phyloP scores from a whole-genome alignment of 2,797 vertebrate species.

The Poeciliopsis infans region DNA sequence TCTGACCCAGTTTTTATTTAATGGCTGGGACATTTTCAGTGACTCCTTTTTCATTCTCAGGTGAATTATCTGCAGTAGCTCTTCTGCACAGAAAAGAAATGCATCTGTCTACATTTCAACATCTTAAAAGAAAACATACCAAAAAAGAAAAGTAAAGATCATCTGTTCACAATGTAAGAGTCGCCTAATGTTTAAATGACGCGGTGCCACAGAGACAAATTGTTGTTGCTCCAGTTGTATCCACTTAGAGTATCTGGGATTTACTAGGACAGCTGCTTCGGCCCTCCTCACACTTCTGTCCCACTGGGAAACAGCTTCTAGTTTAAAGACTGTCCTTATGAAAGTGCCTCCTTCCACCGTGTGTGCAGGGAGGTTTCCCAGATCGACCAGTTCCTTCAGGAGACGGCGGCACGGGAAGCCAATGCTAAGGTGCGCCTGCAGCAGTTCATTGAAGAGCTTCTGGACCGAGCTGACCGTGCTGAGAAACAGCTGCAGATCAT shows the following conservation, averaged over 20 bases:
- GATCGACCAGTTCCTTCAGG: slow-evolving; percentile 98
- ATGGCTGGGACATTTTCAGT: slow-evolving; percentile 24
- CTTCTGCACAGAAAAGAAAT: slow-evolving; percentile 31
- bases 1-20: slow-evolving; percentile 13
- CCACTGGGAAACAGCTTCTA: not conserved
- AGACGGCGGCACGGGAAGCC: slow-evolving; percentile 94
- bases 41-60: slow-evolving; percentile 34
- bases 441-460: slow-evolving; percentile 98
- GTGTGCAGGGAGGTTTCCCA: slow-evolving; percentile 91
- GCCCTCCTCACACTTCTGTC: slow-evolving; percentile 22
- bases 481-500: slow-evolving; percentile 98
- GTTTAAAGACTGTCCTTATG: slow-evolving; percentile 12
- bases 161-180: too few species aligned
- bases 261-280: slow-evolving; percentile 13
- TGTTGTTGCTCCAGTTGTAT: not conserved
- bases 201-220: not conserved
- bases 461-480: slow-evolving; percentile 94
- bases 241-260: not conserved
- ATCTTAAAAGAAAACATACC: not conserved
- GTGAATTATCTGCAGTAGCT: slow-evolving; percentile 31
- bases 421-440: slow-evolving; percentile 96
- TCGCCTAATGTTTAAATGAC: not conserved
- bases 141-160: not conserved
- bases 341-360: not conserved
- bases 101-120: not conserved